Conservation (phyloP, 92 coral and sea anemone species). For the Siderastrea siderea region DNA sequence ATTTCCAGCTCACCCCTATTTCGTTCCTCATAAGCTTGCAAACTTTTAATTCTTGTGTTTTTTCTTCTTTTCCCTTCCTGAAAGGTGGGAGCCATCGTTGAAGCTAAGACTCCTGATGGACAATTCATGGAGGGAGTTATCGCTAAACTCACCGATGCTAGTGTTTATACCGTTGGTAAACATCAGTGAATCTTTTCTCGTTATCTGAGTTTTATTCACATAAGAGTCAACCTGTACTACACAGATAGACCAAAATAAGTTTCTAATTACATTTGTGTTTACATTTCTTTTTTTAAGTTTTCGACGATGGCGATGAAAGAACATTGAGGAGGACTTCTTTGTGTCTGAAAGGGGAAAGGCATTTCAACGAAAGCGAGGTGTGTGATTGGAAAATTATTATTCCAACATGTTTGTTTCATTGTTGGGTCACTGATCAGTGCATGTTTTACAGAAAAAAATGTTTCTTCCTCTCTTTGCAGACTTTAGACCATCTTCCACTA, state of each 20-base stretch:
- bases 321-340: conserved; percentile 93
- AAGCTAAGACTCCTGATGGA: conserved; percentile 89
- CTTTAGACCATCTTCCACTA: conserved; percentile 97
- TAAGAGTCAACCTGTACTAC: not conserved
- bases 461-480: conserved; percentile 59
- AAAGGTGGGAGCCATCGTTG: conserved; percentile 90
- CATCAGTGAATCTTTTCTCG: not conserved
- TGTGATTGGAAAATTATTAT: conserved; percentile 26
- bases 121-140: conserved; percentile 86
- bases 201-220: not conserved
- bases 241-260: conserved; percentile 28
- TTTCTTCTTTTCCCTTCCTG: not conserved
- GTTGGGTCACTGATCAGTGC: not conserved
- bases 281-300: conserved; percentile 66
- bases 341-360: conserved; percentile 96
- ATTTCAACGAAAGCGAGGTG: conserved; percentile 98
- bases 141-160: conserved; percentile 95
- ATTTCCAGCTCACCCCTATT: not conserved
- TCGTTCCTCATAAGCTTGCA: not conserved
- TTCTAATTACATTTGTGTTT: conserved; percentile 45
- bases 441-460: not conserved
- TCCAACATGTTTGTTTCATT: conserved; percentile 31
- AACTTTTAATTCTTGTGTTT: not conserved
- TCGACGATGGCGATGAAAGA: conserved; percentile 99
- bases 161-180: conserved; percentile 97